Percentiles rank a stretch among this genome's conserved stretches.
These are phyloP conservation scores for Apodemus agrarius DNA, from an alignment of 2,797 vertebrate genomes.

Conservation along the genomic window DNA sequence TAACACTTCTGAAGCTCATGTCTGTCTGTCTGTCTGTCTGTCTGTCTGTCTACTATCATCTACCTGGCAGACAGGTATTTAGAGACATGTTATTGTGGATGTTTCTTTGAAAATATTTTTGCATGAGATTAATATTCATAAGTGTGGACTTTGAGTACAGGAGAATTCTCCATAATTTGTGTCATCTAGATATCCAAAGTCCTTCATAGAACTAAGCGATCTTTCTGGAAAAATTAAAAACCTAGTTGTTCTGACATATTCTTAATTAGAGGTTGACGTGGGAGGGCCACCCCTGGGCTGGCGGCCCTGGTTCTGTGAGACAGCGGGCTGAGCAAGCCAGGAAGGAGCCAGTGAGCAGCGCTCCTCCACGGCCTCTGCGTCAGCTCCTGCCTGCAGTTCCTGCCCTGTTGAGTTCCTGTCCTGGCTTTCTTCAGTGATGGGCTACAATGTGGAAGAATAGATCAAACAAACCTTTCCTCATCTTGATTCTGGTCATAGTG, in stretches of 20 bases:
- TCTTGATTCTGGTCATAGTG: neutral
- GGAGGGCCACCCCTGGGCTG: neutral
- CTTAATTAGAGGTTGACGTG: no score
- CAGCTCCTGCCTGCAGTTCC: neutral
- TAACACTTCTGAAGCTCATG: neutral
- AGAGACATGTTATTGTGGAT: constrained; percentile 1
- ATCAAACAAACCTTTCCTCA: no score
- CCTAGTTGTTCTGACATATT: neutral
- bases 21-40: neutral
- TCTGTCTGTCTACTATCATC: neutral
- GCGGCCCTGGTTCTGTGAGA: neutral
- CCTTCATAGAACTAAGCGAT: neutral
- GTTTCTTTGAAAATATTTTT: constrained; percentile 45
- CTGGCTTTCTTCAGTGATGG: neutral
- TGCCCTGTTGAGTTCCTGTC: neutral
- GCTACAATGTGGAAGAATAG: neutral
- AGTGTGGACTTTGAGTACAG: constrained; percentile 9
- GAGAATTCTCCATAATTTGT: neutral
- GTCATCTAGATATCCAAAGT: neutral
- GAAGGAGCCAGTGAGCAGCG: neutral
- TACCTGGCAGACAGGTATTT: neutral
- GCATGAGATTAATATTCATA: constrained; percentile 14
- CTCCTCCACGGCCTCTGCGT: neutral
- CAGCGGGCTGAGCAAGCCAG: neutral
- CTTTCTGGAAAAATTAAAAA: neutral